These are phyloP conservation scores for Mycetomoellerius zeteki DNA, from an alignment of 1,140 invertebrate species.

Conservation along the genomic window DNA sequence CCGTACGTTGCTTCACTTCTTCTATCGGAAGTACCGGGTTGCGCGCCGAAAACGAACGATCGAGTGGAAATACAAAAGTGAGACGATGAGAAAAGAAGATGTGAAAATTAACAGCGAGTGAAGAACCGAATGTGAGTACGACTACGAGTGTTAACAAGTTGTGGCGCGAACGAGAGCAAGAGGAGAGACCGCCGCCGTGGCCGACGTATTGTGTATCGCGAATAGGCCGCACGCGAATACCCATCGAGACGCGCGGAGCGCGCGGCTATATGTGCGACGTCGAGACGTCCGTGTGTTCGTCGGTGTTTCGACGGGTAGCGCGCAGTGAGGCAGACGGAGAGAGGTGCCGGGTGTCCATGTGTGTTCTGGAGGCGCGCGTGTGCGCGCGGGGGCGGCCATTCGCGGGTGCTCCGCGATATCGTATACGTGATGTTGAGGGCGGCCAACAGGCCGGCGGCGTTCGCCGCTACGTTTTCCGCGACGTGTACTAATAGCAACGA, in stretches of 20 bases:
- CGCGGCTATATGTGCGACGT: constrained; percentile 57
- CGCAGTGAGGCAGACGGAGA: constrained; percentile 18
- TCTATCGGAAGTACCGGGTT: not conserved
- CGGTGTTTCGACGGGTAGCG: constrained; percentile 28
- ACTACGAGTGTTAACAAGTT: not conserved
- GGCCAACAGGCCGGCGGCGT: constrained; percentile 9
- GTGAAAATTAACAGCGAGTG: not conserved
- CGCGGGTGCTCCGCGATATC: constrained; percentile 39
- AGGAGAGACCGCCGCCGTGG: constrained; percentile 54
- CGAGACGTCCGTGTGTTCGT: constrained; percentile 48
- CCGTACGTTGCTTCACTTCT: not conserved
- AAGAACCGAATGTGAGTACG: constrained; percentile 39
- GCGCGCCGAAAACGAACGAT: constrained; percentile 28
- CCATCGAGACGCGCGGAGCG: constrained; percentile 45
- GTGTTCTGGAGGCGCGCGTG: constrained; percentile 40
- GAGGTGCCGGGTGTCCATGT: constrained; percentile 22
- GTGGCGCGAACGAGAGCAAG: constrained; percentile 50
- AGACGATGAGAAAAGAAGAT: not conserved
- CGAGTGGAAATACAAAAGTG: constrained; percentile 14
- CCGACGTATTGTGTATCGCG: constrained; percentile 64
- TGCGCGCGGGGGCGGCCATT: constrained; percentile 45
- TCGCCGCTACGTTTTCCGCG: constrained; percentile 7
- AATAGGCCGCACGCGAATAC: constrained; percentile 61
- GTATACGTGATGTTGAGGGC: constrained; percentile 3
- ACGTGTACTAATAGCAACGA: not conserved